Base-by-base conservation (phyloP, 1,140 invertebrate species). In the Drosophila guanche region DNA sequence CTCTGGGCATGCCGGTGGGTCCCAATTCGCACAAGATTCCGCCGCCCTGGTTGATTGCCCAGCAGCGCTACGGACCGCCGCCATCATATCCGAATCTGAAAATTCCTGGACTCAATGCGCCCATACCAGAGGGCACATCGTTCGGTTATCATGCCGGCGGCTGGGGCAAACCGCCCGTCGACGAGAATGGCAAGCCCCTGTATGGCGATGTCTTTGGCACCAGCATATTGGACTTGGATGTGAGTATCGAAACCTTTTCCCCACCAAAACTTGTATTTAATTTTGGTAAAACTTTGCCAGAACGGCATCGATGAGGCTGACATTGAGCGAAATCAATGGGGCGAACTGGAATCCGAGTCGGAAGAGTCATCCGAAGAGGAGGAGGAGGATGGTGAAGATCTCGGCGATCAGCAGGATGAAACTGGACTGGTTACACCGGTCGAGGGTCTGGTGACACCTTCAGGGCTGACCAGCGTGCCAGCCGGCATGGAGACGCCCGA, bases 131-230 rank as follows among this genome's bases (percentile, higher is more conserved):
- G 76, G 96, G 97, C 5, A 99, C 98, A 91, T 97, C 97, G 0
- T 99, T 99, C 92, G 99, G 99, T 27, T 99, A 99, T 92, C 99
- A 99, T 93, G 98, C 98, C 2, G 98, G 97, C 41, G 98, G 98
- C 48, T 99, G 98, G 98, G 98, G 99, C 54, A 99, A 99, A 92
- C 99, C 99, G n/a, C 99, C 99, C 1, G 99, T 99, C 0, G 99
- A 99, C 93, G 98, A 99, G 92, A 96, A 95, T 73, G 99, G 99
- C 14, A 96, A 98, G 92, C 99, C 99, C 1, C 92, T 99, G 0
- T 99, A 99, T 92, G 99, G 99, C 6, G 99, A 99, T 93, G 99
- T 99, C 0, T 99, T 99, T 92, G 99, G 98, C 33, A 94, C 95
- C 29, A 94, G 94, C 73, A 91, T 92, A 48, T 92, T 90, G 37